A percentile compares a stretch with the other conserved stretches of the same genome.
phyloP scores from a whole-genome alignment of 2,888 invertebrate species.

The Hypselothyrea guttata region DNA sequence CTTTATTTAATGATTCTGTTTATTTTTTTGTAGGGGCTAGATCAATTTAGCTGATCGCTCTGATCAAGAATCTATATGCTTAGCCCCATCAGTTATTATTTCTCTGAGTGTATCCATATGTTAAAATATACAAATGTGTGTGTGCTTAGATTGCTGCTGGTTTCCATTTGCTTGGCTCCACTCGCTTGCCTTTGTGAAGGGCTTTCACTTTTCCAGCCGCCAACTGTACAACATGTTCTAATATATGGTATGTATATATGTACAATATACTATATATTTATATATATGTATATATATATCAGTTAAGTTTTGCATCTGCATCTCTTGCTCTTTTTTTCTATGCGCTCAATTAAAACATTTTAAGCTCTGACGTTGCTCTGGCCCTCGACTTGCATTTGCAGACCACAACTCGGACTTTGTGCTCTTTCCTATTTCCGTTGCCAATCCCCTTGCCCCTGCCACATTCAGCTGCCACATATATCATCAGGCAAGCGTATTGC shows the following conservation, averaged over 20 bases:
- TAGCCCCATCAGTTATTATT: no score
- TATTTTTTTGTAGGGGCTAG: no score
- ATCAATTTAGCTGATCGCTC: no score
- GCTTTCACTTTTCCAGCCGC: constrained; percentile 49
- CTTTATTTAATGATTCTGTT: no score
- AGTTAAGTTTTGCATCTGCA: not conserved
- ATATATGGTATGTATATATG: not conserved
- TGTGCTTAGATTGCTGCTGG: constrained; percentile 7
- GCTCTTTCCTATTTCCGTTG: not conserved
- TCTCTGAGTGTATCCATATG: no score
- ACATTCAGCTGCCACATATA: constrained; percentile 27
- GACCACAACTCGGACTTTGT: constrained; percentile 17
- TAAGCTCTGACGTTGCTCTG: constrained; percentile 37
- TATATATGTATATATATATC: no score
- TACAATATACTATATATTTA: no score
- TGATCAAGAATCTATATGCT: no score
- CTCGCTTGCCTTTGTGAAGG: constrained; percentile 42
- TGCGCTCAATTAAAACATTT: constrained; percentile 65
- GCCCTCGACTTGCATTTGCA: not conserved
- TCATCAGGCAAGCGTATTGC: constrained; percentile 30
- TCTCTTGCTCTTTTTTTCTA: constrained; percentile 8
- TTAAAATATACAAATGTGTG: not conserved
- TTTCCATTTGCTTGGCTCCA: constrained; percentile 12
- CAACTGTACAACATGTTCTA: constrained; percentile 32
- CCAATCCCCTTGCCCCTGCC: not conserved